Conservation (phyloP, 30 jellyfish, hydroid and myxozoan genomes). For the Morbakka virulenta region DNA sequence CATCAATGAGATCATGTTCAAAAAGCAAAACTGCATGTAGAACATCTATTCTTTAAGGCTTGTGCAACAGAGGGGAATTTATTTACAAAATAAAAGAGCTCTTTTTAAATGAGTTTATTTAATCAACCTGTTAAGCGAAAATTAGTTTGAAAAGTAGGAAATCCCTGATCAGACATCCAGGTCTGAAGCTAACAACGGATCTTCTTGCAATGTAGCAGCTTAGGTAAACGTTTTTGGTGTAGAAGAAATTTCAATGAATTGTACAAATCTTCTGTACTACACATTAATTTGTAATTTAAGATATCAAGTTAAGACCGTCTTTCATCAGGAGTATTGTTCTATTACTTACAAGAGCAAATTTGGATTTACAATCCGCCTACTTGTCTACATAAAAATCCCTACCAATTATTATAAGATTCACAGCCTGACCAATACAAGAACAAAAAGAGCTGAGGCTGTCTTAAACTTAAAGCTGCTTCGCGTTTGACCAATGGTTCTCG, state of each 20-base stretch:
- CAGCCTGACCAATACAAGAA: neutral
- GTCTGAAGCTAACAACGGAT: neutral
- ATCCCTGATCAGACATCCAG: neutral
- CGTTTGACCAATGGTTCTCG: neutral
- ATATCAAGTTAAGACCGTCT: neutral
- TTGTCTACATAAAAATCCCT: neutral
- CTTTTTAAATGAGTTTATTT: too few species aligned
- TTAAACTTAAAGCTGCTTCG: neutral
- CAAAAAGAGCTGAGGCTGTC: neutral
- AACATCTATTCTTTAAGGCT: too few species aligned
- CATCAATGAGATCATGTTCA: too few species aligned
- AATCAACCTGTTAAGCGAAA: neutral
- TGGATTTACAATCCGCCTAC: neutral
- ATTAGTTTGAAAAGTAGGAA: neutral
- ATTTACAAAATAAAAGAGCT: too few species aligned
- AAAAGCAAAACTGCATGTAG: too few species aligned
- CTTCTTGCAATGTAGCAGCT: neutral
- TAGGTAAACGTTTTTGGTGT: neutral
- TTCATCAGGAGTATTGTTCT: neutral
- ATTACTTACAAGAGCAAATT: neutral
- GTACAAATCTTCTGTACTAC: neutral
- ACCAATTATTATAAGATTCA: neutral
- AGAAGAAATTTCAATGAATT: neutral
- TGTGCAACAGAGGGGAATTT: too few species aligned
- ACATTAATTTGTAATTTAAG: neutral